Conservation (phyloP, 2,888 invertebrate genomes). For the Ditula angustiorana region DNA sequence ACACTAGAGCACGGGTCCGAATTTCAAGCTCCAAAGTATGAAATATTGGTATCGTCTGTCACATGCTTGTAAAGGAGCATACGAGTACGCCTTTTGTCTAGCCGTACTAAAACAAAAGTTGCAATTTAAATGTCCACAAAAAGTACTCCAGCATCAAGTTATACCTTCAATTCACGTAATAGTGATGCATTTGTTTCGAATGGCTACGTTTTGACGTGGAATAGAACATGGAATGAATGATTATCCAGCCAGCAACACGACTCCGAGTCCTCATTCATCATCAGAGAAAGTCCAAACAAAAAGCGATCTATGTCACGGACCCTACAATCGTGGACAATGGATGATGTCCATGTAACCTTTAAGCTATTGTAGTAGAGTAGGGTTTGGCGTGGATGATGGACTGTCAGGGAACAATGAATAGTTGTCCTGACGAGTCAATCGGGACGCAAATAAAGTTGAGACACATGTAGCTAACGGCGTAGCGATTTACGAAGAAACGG, state of each 20-base stretch:
- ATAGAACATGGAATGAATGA: constrained; percentile 19
- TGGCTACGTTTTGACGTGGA: constrained; percentile 5
- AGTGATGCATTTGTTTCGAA: constrained; percentile 29
- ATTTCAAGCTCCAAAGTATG: too few relatives aligned
- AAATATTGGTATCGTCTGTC: too few relatives aligned
- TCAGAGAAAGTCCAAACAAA: constrained; percentile 24
- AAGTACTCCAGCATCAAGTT: constrained; percentile 4
- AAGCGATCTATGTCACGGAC: neutral
- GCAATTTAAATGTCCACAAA: neutral
- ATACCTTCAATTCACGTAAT: constrained; percentile 25
- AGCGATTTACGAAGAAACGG: too few relatives aligned
- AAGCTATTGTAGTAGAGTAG: neutral
- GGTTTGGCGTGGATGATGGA: neutral
- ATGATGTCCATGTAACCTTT: neutral
- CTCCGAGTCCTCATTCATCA: constrained; percentile 24
- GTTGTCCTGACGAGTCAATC: constrained; percentile 32
- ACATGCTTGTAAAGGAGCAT: too few relatives aligned
- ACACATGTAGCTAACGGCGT: constrained; percentile 14
- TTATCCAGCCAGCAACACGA: constrained; percentile 22
- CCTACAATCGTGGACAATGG: neutral
- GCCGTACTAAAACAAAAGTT: neutral
- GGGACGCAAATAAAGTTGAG: constrained; percentile 21
- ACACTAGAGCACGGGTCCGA: too few relatives aligned
- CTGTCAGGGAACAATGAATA: constrained; percentile 20
- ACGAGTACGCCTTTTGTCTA: too few relatives aligned